phyloP scores from a whole-genome alignment of 1,140 invertebrate species.

The Heliothis virescens region DNA sequence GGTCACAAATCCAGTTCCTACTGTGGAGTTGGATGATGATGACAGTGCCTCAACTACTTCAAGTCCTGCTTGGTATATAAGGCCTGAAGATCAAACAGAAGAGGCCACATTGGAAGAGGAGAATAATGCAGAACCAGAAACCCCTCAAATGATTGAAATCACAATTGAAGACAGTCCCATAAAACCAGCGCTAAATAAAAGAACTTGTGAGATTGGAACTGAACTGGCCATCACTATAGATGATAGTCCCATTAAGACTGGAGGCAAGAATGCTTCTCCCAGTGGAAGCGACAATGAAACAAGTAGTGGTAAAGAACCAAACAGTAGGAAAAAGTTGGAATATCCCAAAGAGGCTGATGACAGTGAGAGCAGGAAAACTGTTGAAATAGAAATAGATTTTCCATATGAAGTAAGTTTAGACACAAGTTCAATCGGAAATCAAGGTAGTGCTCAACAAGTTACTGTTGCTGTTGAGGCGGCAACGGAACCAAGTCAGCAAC shows the following conservation, averaged over 20 bases:
- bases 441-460: not conserved
- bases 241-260: conserved; percentile 74
- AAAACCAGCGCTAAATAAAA: conserved; percentile 61
- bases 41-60: conserved; percentile 49
- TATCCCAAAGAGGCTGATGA: conserved; percentile 64
- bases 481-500: not conserved
- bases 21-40: conserved; percentile 77
- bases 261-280: conserved; percentile 47
- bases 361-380: conserved; percentile 49
- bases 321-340: conserved; percentile 77
- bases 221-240: conserved; percentile 75
- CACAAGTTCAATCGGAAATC: not conserved
- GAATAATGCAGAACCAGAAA: conserved; percentile 76
- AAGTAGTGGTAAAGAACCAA: conserved; percentile 52
- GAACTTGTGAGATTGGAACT: conserved; percentile 56
- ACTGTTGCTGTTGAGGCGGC: too few species aligned
- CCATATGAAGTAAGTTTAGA: conserved; percentile 40
- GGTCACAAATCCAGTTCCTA: conserved; percentile 55
- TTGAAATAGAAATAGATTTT: conserved; percentile 71
- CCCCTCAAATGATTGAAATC: conserved; percentile 71
- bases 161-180: conserved; percentile 81
- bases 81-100: conserved; percentile 68
- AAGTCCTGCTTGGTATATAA: conserved; percentile 76
- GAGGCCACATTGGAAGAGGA: conserved; percentile 59
- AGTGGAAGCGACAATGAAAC: conserved; percentile 61